Evolutionary conservation across 64 coral and sea anemone species (phyloP), one percentile per base, ranked within the genome.

Genomic region (Montipora cactus): DNA sequence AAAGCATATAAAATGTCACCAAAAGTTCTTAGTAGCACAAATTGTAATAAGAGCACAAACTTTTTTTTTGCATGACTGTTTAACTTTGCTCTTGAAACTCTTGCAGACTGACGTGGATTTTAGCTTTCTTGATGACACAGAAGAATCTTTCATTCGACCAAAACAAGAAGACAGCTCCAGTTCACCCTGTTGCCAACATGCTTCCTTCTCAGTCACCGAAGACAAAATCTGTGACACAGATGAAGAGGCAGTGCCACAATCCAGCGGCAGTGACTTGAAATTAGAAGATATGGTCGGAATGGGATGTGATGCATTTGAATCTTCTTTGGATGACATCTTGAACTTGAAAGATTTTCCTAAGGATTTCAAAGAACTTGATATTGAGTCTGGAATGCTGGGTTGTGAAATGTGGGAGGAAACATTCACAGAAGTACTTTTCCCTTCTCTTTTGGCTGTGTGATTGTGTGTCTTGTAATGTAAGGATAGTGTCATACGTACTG

Each of bases 351-450:
- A 97, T 92, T 82, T 97, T 74, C 82, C 93, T 10, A 83, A 73
- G 19, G 95, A 97, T 70, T 89, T 97, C 28, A 89, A 97, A 78
- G 75, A 92, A 61, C 79, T 94, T 51, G 93, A 97, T 88, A 83
- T 89, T 84, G 95, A 97, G 67, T 93, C 93, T 89, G 95, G 84
- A 78, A 92, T 93, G 59, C 72, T 97, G 37, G 83, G 83, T 50
- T 90, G 89, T 59, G 88, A 91, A 48, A 95, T 96, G 92, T 99
- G 98, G 98, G 98, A 99, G 91, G 98, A 99, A 75, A 96, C 98
- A 47, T 99, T 99, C 89, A 95, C 98, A 89, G 98, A 99, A 66
- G 81, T 85, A 19, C 77, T 99, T 15, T 99, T 99, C 81, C 98
- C 98, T 8, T 96, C 98, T 5, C 92, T 99, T 89, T 66, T 96